Evolutionary conservation across 1,140 invertebrate species (phyloP), one percentile per base, ranked within the genome.

Genomic region (Drosophila pallidifrons): DNA sequence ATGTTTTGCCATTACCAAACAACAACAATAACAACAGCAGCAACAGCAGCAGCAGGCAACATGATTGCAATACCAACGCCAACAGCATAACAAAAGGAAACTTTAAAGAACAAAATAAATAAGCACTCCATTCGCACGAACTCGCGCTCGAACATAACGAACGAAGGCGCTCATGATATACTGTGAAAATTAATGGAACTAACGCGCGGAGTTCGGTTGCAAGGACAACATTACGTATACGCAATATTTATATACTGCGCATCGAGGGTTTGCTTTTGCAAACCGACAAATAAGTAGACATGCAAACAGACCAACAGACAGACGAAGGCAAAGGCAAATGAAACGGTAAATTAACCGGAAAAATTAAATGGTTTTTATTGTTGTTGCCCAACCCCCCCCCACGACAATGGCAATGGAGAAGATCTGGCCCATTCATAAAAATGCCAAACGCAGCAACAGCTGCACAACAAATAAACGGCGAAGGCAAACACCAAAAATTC

Each of bases 1-100:
- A 88, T 88, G 83, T 78, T 81, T 75, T 79, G 74, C 83, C 83
- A 88, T 83, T 89, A 83, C 72, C 79, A 71, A 69, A 43, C 57
- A 54, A 52, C 35, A 59, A 65, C 28, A 57, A 71, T 45, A 68
- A 52, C 41, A 65, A 68, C 67, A 20, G 2, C 16, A 49, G 51
- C 58, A 41, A 46, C 54, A 51, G 46, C 25, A 75, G 20, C 59
- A 25, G 20, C 20, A 25, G 28, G 16, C 46, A 68, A 35, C 35
- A 54, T 47, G 30, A 69, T 13, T 54, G 65, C 66, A 75, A 5
- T 41, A 25, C 16, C 46, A 47, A 11, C 41, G 16, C 25, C 46
- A 55, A 6, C 41, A 30, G 10, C 46, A 45, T 25, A 46, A 65
- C 61, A 41, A 45, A 38, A 20, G 58, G 10, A 58, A 78, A 66